Evolutionary conservation across 2,113 vertebrate genomes (phyloP), one percentile per base, ranked within the genome.

Genomic region (Tachuris rubrigastra): DNA sequence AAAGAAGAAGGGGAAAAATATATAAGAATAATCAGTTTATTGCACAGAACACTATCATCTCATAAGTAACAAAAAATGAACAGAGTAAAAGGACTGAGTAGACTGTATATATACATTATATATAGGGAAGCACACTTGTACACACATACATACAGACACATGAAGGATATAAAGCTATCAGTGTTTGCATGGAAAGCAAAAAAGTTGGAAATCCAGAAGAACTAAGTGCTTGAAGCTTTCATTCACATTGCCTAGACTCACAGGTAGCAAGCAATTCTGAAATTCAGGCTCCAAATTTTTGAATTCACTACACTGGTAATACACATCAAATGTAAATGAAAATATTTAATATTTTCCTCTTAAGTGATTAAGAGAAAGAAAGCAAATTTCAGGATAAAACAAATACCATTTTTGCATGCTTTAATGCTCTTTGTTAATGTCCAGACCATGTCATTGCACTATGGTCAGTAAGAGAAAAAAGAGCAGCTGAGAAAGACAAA

Each of bases 91-190:
- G 16, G 63, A 60, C 39, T 76, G 25, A 10, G n/a, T n/a, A 66
- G 18, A 41, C 24, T 50, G 28, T 16, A 68, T 13, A 39, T 0
- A n/a, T 23, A 46, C 27, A 52, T 35, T 24, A 28, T 14, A 87
- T 10, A 69, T 3, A 60, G 14, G 24, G 15, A 82, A 71, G 21
- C 31, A 41, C 22, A 39, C 50, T 47, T 52, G 25, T 37, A 37
- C 5, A 50, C 3, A 20, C 20, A n/a, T 10, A 56, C 0, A 1
- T 39, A 65, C 3, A 44, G 20, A n/a, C 5, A 58, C 24, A 18
- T 22, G 42, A 81, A 81, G 6, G 22, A 56, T 28, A 10, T 60
- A 35, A 65, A 35, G 17, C 42, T 87, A 47, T n/a, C 22, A 31
- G 18, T 41, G 27, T 56, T 7, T 56, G 33, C 30, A 87, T 21